Conservation (phyloP, 2,797 vertebrate genomes). For the Macrochelys suwanniensis region DNA sequence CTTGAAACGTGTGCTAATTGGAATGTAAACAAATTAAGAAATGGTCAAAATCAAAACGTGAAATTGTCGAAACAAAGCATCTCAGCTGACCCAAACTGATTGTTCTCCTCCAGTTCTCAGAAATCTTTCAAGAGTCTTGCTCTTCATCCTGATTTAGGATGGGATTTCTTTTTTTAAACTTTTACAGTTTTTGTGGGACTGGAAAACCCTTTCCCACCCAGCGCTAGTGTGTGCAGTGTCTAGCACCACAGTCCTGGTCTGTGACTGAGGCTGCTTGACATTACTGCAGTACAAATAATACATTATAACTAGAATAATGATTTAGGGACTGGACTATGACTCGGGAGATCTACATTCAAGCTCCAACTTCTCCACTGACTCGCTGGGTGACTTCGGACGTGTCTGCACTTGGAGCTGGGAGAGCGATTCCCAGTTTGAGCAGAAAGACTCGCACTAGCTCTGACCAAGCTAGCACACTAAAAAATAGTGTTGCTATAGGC, state of each 20-base stretch:
- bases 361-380: background rate
- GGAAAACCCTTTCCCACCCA: background rate
- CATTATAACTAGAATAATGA: background rate
- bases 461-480: no score
- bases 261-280: background rate
- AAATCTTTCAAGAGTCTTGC: background rate
- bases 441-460: no score
- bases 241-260: background rate
- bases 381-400: background rate
- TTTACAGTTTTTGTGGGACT: background rate
- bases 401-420: background rate
- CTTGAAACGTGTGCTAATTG: background rate
- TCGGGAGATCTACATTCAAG: background rate
- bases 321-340: background rate
- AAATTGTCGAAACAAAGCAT: background rate
- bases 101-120: background rate
- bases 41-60: background rate
- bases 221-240: background rate
- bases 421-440: no score
- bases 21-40: background rate
- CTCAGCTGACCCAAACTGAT: background rate
- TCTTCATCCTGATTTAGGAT: background rate
- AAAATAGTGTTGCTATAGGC: no score
- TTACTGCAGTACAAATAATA: background rate
- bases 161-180: background rate